Conservation (phyloP, 2,888 invertebrate species). For the Aleiodes alternator region DNA sequence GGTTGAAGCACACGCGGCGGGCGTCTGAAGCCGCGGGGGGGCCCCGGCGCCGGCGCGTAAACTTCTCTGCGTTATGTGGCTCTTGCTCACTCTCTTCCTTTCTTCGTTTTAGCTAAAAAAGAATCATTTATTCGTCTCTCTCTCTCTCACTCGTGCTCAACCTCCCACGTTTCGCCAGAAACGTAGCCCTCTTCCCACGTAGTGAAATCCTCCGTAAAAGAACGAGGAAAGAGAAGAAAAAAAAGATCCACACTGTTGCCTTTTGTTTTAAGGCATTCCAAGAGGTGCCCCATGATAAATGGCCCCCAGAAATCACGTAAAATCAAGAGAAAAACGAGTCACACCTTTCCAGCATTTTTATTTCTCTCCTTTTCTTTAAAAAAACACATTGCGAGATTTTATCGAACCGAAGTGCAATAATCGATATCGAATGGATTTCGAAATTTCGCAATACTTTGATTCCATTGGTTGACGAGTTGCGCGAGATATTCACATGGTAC, state of each 20-base stretch:
- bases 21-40: constrained; percentile 75
- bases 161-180: constrained; percentile 24
- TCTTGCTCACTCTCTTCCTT: constrained; percentile 53
- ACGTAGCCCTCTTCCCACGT: constrained; percentile 25
- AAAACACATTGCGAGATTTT: too few species aligned
- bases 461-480: too few species aligned
- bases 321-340: constrained; percentile 2
- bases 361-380: too few species aligned
- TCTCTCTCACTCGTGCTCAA: constrained; percentile 15
- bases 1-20: constrained; percentile 67
- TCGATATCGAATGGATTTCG: too few species aligned
- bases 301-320: constrained; percentile 49
- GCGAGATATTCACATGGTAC: too few species aligned
- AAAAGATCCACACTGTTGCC: constrained; percentile 60
- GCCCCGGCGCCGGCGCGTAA: constrained; percentile 75
- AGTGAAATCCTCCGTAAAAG: constrained; percentile 62
- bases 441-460: too few species aligned
- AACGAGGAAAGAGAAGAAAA: constrained; percentile 10
- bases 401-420: too few species aligned
- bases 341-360: constrained; percentile 13
- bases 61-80: constrained; percentile 72
- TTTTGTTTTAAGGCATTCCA: constrained; percentile 73
- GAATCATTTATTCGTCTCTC: constrained; percentile 20
- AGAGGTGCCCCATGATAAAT: constrained; percentile 71
- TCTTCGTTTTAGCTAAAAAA: constrained; percentile 47